A percentile compares a stretch with the other conserved stretches of the same genome.
These are phyloP conservation scores for Phallusia fumigata DNA, from an alignment of 23 tunicate species.

Conservation along the genomic window DNA sequence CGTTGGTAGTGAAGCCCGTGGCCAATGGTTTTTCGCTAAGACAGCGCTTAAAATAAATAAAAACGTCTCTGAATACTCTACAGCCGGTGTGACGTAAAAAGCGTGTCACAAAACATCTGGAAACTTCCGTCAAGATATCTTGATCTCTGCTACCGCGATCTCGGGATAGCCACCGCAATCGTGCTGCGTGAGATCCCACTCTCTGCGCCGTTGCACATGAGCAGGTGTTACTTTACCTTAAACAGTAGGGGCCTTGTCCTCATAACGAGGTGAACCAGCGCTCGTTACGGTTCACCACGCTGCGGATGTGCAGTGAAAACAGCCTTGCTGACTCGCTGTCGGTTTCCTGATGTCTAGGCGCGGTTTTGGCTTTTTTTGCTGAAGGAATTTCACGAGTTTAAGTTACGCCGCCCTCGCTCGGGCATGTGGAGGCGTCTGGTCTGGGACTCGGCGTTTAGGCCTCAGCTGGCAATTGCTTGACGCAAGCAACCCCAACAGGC, in stretches of 20 bases:
- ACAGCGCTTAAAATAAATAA: too few relatives aligned
- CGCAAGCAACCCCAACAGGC: not conserved
- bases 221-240: not conserved
- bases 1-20: too few relatives aligned
- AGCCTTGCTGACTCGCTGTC: not conserved
- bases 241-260: not conserved
- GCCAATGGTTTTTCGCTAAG: too few relatives aligned
- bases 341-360: conserved; percentile 6
- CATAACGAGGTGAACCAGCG: not conserved
- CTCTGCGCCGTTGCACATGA: too few relatives aligned
- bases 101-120: too few relatives aligned
- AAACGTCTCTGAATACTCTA: too few relatives aligned
- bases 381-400: not conserved
- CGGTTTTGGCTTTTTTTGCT: not conserved
- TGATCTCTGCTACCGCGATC: too few relatives aligned
- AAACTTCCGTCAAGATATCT: too few relatives aligned
- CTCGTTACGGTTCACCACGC: not conserved
- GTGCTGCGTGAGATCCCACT: too few relatives aligned
- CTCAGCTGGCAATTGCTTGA: not conserved
- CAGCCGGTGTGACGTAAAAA: too few relatives aligned
- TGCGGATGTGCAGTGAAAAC: not conserved
- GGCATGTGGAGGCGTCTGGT: not conserved
- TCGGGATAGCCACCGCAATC: too few relatives aligned
- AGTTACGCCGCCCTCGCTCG: not conserved
- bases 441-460: not conserved